Evolutionary conservation across 2,888 invertebrate species (phyloP), one percentile per base, ranked within the genome.

Genomic region (Clusia tigrina): DNA sequence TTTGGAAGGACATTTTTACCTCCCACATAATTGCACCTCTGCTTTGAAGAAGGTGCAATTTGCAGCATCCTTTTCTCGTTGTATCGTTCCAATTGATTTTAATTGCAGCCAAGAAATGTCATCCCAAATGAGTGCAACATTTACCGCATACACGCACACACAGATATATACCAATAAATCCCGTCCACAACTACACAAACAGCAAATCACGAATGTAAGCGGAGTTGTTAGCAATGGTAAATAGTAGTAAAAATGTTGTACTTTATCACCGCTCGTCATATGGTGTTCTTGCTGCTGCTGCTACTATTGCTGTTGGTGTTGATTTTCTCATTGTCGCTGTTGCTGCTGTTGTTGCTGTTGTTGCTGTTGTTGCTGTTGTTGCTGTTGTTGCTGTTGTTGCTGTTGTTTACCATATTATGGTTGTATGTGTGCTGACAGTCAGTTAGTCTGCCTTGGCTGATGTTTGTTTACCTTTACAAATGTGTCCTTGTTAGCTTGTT

Each of bases 171-270:
- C 42, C 3, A 10, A 15, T 42, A 15, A 42, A 42, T 15, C n/a
- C n/a, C n/a, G n/a, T n/a, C 18, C 5, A 42, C 42, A 48, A 5
- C 48, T 20, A 22, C 48, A 20, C 18, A 18, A 48, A 48, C 48
- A 48, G 22, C 48, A 48, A 48, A 48, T 48, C 48, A 48, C 20
- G 22, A 22, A 9, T 18, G 48, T 48, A 48, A 48, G 18, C 48
- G 22, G 6, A 48, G 20, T 48, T 48, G 48, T 48, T 20, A 48
- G 48, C 48, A 48, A 15, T 15, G 22, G 48, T 48, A 48, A 48
- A 48, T 48, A 48, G 22, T 48, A 48, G 48, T 22, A 20, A 48
- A 48, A 48, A 48, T 20, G 48, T 48, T 48, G 48, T 48, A 18
- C 20, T 48, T 48, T 48, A 48, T 48, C 18, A 48, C 48, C 18